These are phyloP conservation scores for Machimus atricapillus DNA, from an alignment of 2,888 invertebrate genomes.

Conservation along the genomic window DNA sequence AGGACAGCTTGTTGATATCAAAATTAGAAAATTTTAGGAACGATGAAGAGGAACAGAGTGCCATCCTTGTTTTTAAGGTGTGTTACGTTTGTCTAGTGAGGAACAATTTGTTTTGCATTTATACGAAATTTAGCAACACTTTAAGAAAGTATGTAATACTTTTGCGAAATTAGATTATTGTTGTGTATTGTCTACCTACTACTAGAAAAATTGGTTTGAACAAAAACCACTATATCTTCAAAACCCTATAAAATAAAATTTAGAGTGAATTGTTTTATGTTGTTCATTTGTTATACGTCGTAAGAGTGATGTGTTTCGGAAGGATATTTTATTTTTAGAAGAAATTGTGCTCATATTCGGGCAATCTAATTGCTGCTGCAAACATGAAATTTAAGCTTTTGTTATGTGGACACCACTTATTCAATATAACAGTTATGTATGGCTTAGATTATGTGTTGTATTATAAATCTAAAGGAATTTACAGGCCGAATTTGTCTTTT, in stretches of 20 bases:
- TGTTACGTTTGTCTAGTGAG: neutral
- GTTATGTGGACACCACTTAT: constrained; percentile 6
- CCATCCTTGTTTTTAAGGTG: neutral
- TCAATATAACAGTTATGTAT: neutral
- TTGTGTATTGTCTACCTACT: neutral
- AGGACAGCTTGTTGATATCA: neutral
- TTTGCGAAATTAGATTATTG: constrained; percentile 12
- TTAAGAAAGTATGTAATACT: neutral
- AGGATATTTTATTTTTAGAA: neutral
- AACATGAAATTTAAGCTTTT: neutral
- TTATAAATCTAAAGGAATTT: neutral
- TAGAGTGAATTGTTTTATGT: constrained; percentile 24
- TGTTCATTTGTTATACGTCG: constrained; percentile 6
- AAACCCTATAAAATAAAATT: neutral
- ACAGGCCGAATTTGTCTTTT: constrained; percentile 4
- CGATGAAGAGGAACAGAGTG: neutral
- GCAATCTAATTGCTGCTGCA: constrained; percentile 11
- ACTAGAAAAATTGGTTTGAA: constrained; percentile 11
- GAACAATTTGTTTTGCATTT: neutral
- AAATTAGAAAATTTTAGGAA: neutral
- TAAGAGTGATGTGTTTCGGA: neutral
- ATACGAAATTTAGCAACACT: constrained; percentile 6
- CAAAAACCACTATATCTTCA: neutral
- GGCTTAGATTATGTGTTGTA: neutral
- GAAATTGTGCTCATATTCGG: neutral